A percentile compares a stretch with the other conserved stretches of the same genome.
Evolutionary conservation across 2,113 vertebrate species (phyloP).

Genomic region (Oncorhynchus keta): DNA sequence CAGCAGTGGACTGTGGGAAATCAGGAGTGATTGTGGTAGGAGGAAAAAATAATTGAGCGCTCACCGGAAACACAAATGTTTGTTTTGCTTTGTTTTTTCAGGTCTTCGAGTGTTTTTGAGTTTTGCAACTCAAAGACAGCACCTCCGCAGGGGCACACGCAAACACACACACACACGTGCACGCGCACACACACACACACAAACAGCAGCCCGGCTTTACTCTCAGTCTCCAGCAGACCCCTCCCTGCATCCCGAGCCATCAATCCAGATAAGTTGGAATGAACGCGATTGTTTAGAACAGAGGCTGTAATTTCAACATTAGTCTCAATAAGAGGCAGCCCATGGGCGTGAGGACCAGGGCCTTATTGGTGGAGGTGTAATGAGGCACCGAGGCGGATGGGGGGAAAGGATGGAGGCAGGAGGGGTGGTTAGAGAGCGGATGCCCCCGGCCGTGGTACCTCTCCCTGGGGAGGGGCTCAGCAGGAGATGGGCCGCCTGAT

Average conservation of each 20-base stretch:
- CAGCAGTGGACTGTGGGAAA: slow-evolving; percentile 19
- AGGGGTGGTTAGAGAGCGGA: slow-evolving; percentile 8
- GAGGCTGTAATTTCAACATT: slow-evolving; percentile 46
- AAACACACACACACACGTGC: too few relatives aligned
- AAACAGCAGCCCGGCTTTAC: neutral
- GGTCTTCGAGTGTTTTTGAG: neutral
- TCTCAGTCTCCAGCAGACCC: neutral
- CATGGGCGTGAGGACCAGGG: slow-evolving; percentile 14
- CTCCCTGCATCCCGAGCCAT: slow-evolving; percentile 29
- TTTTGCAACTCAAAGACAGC: slow-evolving; percentile 41
- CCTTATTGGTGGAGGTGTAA: slow-evolving; percentile 41
- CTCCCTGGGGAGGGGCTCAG: neutral
- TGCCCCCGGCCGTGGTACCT: neutral
- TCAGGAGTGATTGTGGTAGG: slow-evolving; percentile 7
- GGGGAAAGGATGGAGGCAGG: neutral
- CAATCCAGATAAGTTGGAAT: slow-evolving; percentile 43
- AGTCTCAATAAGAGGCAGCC: slow-evolving; percentile 53
- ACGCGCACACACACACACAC: too few relatives aligned
- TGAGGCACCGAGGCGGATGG: slow-evolving; percentile 29
- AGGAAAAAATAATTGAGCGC: neutral
- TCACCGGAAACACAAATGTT: slow-evolving; percentile 16
- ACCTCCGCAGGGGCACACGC: slow-evolving; percentile 22
- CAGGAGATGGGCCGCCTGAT: slow-evolving; percentile 13
- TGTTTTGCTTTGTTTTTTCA: slow-evolving; percentile 30
- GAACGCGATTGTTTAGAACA: slow-evolving; percentile 36